phyloP scores from a whole-genome alignment of 2,888 invertebrate genomes.

The Euplexia lucipara region DNA sequence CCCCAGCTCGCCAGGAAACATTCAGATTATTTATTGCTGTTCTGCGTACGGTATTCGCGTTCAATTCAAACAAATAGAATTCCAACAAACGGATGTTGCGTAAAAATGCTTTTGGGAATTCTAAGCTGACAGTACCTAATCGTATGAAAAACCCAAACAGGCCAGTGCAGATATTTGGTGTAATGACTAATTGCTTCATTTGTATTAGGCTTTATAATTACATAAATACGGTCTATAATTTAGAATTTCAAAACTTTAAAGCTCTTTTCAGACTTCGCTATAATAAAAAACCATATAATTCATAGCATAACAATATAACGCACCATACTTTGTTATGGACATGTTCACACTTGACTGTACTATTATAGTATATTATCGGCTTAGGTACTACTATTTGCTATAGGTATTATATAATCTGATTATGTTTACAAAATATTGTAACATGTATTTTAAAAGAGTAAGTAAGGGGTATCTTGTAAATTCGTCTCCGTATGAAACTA shows the following conservation, averaged over 20 bases:
- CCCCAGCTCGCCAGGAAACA: conserved; percentile 32
- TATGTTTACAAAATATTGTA: too few relatives aligned
- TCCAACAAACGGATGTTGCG: conserved; percentile 17
- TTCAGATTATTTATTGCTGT: conserved; percentile 36
- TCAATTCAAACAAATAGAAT: conserved; percentile 32
- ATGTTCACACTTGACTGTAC: too few relatives aligned
- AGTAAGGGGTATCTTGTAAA: too few relatives aligned
- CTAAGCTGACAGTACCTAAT: conserved; percentile 35
- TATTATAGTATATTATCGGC: too few relatives aligned
- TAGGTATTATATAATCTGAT: too few relatives aligned
- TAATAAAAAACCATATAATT: too few relatives aligned
- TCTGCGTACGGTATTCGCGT: conserved; percentile 31
- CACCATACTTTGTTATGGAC: too few relatives aligned
- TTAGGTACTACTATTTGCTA: too few relatives aligned
- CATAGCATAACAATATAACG: too few relatives aligned
- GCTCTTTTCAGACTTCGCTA: too few relatives aligned
- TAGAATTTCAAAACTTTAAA: conserved; percentile 39
- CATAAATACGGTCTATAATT: conserved; percentile 37
- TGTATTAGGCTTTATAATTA: conserved; percentile 43
- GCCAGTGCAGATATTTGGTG: conserved; percentile 12
- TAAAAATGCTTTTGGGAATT: conserved; percentile 25
- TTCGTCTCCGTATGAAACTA: too few relatives aligned
- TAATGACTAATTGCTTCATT: conserved; percentile 30
- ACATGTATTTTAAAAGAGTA: too few relatives aligned
- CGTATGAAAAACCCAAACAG: conserved; percentile 20